phyloP scores from a whole-genome alignment of 2,113 vertebrate genomes.

The Ifrita kowaldi region DNA sequence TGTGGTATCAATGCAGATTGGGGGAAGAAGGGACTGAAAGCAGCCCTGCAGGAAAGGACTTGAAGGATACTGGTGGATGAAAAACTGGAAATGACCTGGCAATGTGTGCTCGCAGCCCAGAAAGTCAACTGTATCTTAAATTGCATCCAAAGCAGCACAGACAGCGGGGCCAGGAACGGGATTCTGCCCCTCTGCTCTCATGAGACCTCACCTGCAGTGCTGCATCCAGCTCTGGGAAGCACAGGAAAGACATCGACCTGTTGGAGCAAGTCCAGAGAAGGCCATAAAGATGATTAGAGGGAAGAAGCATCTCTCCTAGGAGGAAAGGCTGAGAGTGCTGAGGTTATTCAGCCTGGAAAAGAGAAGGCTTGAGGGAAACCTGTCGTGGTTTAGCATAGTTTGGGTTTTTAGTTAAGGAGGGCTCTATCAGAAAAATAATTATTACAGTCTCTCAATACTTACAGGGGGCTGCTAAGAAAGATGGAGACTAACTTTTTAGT shows the following conservation, averaged over 20 bases:
- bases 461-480: neutral
- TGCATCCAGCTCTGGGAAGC: neutral
- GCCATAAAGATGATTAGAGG: neutral
- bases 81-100: neutral
- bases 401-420: too few relatives aligned
- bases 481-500: neutral
- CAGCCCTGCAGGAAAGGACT: neutral
- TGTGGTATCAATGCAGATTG: accelerated
- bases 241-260: too few relatives aligned
- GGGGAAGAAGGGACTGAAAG: neutral
- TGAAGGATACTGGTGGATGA: neutral
- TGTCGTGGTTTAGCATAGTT: too few relatives aligned
- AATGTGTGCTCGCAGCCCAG: neutral
- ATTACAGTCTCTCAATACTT: neutral
- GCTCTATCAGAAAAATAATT: too few relatives aligned
- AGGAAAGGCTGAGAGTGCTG: neutral
- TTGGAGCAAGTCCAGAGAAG: too few relatives aligned
- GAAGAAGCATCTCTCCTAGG: neutral
- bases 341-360: neutral
- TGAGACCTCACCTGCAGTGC: neutral
- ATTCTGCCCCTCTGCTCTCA: neutral
- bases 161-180: neutral
- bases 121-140: neutral
- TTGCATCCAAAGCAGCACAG: accelerated
- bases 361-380: neutral